Base-by-base conservation (phyloP, 1,140 invertebrate genomes). In the Telenomus remus region DNA sequence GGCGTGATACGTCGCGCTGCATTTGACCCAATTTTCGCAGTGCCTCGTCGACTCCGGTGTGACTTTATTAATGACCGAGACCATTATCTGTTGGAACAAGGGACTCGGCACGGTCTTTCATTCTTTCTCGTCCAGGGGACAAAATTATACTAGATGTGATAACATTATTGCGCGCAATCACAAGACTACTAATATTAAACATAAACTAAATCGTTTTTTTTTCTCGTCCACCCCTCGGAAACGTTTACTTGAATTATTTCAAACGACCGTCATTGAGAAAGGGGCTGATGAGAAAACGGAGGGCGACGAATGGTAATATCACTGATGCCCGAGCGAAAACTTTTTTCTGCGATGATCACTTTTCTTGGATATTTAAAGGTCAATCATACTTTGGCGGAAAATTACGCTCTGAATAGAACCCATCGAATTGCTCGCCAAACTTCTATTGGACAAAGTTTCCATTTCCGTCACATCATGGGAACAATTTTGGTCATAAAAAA, bases 11-110 rank as follows among this genome's bases (percentile, higher is more conserved):
- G 39, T 56, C 44, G 46, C 19, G 54, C 63, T 66, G 65, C 69
- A 73, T 76, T 76, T 79, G 78, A 79, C 78, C 78, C 43, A 79
- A 76, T 79, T 79, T 57, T 55, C 64, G 64, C 63, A 50, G 55
- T 57, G 54, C 72, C 55, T 65, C 37, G 55, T 65, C 65, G 65
- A 73, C 75, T 73, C 54, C 50, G 59, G 60, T 54, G 64, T 50
- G 50, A 66, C 66, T 79, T 60, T 66, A 76, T 76, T 79, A 77
- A 79, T 79, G 78, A 79, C 78, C 39, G 33, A 72, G 66, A 54
- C 57, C 74, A 70, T 76, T 70, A 76, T 70, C 57, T 66, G 55
- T 43, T 66, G 37, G 70, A 34, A 65, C 69, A 72, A 72, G 60
- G 60, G 60, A 60, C 46, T 63, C 46, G 61, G 15, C 12, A 34